Base-by-base conservation (phyloP, 2,797 vertebrate species). In the Pseudochirops cupreus region DNA sequence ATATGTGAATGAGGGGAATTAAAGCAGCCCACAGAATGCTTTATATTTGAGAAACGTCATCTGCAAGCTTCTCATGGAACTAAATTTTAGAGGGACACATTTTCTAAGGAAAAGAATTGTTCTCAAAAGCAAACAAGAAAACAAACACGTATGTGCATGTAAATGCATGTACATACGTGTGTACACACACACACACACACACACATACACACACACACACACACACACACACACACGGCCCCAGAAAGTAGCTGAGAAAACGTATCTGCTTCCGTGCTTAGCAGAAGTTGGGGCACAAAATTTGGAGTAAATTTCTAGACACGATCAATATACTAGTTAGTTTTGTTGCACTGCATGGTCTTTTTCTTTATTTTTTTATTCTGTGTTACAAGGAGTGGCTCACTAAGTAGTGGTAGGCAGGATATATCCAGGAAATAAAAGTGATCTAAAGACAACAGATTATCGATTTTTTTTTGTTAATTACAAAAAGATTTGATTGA, bases 61-160 rank as follows among this genome's bases (percentile, higher is more conserved):
- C n/a, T 50, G 0, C 39, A 74, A 89, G 90, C 82, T 7, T 33
- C 52, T 92, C 53, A 58, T 50, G 82, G 54, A 95, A n/a, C 74
- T 93, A 59, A 0, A 90, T 92, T 67, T 14, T 87, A 89, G 1
- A 93, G 16, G 92, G 12, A 6, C 0, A 56, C 74, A 90, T 33
- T 33, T 54, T 91, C 26, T 53, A 90, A 50, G 26, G 21, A 59
- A 92, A 94, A 93, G 18, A 39, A 53, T 56, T 14, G 0, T 55
- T 91, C 10, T 57, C n/a, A 97, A 95, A 96, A 74, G 46, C 11
- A 39, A 92, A 74, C 91, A 62, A 62, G 31, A 33, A 62, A 67
- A 31, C 59, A 33, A 62, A 62, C 31, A 5, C 5, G 4, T 12
- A 28, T 58, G 3, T 33, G 14, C 5, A 16, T 67, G 1, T 33